Percentiles rank a stretch among this genome's conserved stretches.
Evolutionary conservation across 2,113 vertebrate genomes (phyloP).

Genomic region (Aspiorhynchus laticeps): DNA sequence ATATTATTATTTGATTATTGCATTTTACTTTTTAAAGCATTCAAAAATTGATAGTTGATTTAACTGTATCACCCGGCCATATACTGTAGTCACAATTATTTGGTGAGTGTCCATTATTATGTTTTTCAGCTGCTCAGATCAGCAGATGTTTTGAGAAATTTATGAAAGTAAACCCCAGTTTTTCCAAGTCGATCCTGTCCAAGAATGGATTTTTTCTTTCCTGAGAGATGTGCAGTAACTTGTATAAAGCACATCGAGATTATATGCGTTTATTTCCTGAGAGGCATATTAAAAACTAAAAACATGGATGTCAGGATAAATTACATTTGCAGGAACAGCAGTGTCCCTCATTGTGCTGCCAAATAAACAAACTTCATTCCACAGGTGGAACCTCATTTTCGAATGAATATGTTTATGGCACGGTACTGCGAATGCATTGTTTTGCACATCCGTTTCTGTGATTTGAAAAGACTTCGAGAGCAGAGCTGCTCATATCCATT

Average conservation of each 20-base stretch:
- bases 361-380: slow-evolving; percentile 10
- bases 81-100: neutral
- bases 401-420: neutral
- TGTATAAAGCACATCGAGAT: neutral
- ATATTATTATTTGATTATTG: neutral
- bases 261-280: slow-evolving; percentile 36
- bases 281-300: neutral
- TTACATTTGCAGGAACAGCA: neutral
- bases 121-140: neutral
- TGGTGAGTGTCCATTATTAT: neutral
- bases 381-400: neutral
- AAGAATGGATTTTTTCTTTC: neutral
- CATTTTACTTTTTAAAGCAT: neutral
- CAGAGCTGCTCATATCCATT: slow-evolving; percentile 10
- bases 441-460: neutral
- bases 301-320: slow-evolving; percentile 18
- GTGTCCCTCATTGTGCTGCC: neutral
- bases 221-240: slow-evolving; percentile 4
- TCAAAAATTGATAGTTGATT: neutral
- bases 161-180: slow-evolving; percentile 9
- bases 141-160: slow-evolving; percentile 6
- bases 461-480: neutral
- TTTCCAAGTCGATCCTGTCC: neutral
- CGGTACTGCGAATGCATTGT: neutral
- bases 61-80: neutral